Conservation (phyloP, 2,113 vertebrate genomes). For the Synchiropus splendidus region DNA sequence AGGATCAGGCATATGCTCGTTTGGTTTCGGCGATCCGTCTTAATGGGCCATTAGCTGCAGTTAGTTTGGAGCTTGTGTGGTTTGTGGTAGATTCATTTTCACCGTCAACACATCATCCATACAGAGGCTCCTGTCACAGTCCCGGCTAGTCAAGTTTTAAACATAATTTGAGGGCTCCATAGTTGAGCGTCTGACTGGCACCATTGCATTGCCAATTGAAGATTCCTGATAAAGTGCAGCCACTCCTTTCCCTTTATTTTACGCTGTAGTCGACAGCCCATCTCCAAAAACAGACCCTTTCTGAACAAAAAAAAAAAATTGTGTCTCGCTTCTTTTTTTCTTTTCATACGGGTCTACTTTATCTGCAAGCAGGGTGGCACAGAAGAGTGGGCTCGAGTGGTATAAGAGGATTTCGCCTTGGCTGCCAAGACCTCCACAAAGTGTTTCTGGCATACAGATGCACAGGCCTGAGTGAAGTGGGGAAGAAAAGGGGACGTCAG, state of each 20-base stretch:
- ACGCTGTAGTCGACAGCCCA: constrained; percentile 8
- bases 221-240: no score
- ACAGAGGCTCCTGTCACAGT: constrained; percentile 1
- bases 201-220: no score
- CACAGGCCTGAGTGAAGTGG: constrained; percentile 12
- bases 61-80: constrained; percentile 14
- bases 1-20: neutral
- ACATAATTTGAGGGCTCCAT: no score
- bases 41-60: constrained; percentile 21
- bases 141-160: no score
- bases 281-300: constrained; percentile 19
- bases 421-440: constrained; percentile 38
- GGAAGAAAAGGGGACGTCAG: constrained; percentile 16
- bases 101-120: constrained; percentile 5
- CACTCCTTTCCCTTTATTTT: no score
- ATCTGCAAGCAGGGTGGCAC: constrained; percentile 36
- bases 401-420: constrained; percentile 40
- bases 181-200: no score
- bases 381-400: constrained; percentile 28
- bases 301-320: constrained; percentile 16
- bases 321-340: constrained; percentile 11
- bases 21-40: constrained; percentile 5
- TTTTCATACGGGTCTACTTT: constrained; percentile 28
- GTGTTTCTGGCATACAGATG: constrained; percentile 51
- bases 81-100: constrained; percentile 12